Evolutionary conservation across 2,888 invertebrate species (phyloP).

Genomic region (Leuctra nigra): DNA sequence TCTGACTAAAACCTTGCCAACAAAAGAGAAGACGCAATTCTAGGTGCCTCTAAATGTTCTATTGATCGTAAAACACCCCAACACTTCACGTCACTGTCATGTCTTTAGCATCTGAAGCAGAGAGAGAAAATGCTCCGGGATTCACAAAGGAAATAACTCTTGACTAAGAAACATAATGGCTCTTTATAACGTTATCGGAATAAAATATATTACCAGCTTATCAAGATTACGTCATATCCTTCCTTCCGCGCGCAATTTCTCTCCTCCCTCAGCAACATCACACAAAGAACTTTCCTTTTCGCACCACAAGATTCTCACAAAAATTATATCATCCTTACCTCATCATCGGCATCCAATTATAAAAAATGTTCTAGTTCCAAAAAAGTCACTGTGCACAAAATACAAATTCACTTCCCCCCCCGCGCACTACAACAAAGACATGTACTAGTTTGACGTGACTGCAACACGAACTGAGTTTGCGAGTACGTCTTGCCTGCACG

Average conservation of each 20-base stretch:
- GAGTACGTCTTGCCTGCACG: too few relatives aligned
- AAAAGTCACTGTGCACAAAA: not conserved
- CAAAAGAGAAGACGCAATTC: too few relatives aligned
- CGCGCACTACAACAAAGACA: constrained; percentile 9
- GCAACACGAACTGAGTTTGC: not conserved
- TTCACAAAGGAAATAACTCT: too few relatives aligned
- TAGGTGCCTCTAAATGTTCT: too few relatives aligned
- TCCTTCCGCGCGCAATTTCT: constrained; percentile 10
- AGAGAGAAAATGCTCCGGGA: too few relatives aligned
- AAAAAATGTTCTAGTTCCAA: not conserved
- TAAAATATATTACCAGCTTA: too few relatives aligned
- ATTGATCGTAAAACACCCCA: too few relatives aligned
- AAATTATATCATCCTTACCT: not conserved
- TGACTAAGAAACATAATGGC: too few relatives aligned
- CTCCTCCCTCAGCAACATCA: not conserved
- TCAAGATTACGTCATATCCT: constrained; percentile 8
- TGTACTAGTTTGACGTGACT: not conserved
- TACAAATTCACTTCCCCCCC: not conserved
- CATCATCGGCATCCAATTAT: constrained; percentile 9
- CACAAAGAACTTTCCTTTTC: constrained; percentile 2
- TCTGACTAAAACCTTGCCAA: too few relatives aligned
- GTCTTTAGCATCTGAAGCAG: too few relatives aligned
- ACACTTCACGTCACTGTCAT: too few relatives aligned
- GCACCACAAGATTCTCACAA: not conserved
- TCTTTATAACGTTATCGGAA: too few relatives aligned